phyloP scores from a whole-genome alignment of 2,888 invertebrate species.

The Tenthredo distinguenda region DNA sequence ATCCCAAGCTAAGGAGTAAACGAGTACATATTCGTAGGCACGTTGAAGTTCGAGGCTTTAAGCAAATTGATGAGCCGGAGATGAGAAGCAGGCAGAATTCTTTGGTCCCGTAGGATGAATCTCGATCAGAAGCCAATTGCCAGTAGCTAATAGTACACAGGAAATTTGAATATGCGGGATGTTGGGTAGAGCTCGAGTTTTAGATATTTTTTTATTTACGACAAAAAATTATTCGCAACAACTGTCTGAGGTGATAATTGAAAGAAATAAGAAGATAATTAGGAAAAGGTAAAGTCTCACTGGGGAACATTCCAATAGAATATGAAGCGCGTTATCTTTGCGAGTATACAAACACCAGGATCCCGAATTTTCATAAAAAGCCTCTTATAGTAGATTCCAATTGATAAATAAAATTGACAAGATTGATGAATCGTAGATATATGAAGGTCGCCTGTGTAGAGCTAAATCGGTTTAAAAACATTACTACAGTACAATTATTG shows the following conservation, averaged over 20 bases:
- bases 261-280: slow-evolving; percentile 8
- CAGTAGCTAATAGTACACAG: not conserved
- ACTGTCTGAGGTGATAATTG: not conserved
- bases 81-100: not conserved
- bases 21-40: slow-evolving; percentile 8
- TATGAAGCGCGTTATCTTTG: slow-evolving; percentile 4
- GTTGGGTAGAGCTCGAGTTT: not conserved
- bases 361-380: slow-evolving; percentile 19
- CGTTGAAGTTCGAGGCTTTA: not conserved
- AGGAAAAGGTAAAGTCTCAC: not conserved
- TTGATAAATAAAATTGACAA: no score
- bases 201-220: slow-evolving; percentile 12
- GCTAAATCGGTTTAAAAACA: slow-evolving; percentile 64
- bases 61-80: not conserved
- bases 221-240: not conserved
- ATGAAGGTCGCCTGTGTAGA: not conserved
- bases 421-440: not conserved
- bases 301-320: slow-evolving; percentile 46
- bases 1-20: not conserved
- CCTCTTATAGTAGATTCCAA: not conserved
- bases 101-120: slow-evolving; percentile 27
- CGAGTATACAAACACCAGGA: not conserved
- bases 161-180: slow-evolving; percentile 19
- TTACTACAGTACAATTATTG: slow-evolving; percentile 65
- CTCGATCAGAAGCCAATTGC: slow-evolving; percentile 23